phyloP scores from a whole-genome alignment of 2,113 vertebrate genomes.

The Pseudorhombus dupliciocellatus region DNA sequence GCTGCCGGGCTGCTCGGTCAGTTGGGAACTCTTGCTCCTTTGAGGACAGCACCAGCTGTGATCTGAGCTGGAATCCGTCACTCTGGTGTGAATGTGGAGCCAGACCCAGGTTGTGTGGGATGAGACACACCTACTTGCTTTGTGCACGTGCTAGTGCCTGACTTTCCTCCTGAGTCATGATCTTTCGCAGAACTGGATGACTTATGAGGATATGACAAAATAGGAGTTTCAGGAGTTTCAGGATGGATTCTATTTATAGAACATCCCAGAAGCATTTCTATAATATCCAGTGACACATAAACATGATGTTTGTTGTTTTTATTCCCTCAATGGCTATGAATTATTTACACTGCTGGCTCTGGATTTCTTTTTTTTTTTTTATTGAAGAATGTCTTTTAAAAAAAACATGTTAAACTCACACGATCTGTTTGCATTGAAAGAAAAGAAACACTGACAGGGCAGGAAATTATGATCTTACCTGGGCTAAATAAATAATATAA shows the following conservation, averaged over 20 bases:
- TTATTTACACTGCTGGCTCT: neutral
- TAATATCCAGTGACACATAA: conserved; percentile 34
- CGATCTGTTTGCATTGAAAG: neutral
- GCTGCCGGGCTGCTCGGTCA: conserved; percentile 20
- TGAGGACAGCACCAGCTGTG: conserved; percentile 16
- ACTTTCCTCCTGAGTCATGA: conserved; percentile 24
- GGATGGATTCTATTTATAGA: conserved; percentile 44
- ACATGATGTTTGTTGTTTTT: neutral
- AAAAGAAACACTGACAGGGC: neutral
- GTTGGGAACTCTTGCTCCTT: neutral
- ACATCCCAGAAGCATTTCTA: conserved; percentile 55
- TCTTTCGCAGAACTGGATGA: conserved; percentile 41
- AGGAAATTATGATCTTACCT: neutral
- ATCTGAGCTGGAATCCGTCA: conserved; percentile 65
- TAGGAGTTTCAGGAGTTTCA: conserved; percentile 20
- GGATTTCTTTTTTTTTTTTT: neutral
- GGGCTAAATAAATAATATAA: neutral
- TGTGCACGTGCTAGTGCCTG: conserved; percentile 38
- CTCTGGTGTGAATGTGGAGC: conserved; percentile 53
- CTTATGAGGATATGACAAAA: conserved; percentile 32
- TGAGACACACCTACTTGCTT: conserved; percentile 39
- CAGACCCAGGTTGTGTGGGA: conserved; percentile 21
- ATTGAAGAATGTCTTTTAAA: neutral
- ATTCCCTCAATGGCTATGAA: neutral
- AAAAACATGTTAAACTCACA: neutral